Conservation (phyloP, 53 echinoderm and acorn worm genomes). For the Patiria pectinifera region DNA sequence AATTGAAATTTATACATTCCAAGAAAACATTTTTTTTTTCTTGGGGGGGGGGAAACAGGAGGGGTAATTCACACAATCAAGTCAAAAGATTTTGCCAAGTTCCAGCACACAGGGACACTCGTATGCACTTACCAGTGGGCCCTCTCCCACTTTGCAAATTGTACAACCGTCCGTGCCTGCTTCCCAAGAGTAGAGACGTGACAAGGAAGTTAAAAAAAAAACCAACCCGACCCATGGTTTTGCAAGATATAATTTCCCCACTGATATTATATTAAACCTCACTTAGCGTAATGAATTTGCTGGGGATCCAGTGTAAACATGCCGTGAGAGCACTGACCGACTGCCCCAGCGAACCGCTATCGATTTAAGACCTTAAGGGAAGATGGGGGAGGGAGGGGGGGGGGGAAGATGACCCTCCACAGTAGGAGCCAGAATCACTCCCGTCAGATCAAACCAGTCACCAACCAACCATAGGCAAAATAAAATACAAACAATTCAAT, state of each 20-base stretch:
- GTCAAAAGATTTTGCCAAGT: no score
- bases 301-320: slow-evolving; percentile 23
- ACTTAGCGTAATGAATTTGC: slow-evolving; percentile 60
- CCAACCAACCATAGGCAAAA: background rate
- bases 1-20: no score
- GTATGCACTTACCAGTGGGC: no score
- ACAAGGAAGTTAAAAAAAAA: background rate
- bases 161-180: background rate
- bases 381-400: background rate
- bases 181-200: background rate
- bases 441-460: background rate
- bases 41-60: no score
- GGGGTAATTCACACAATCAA: no score
- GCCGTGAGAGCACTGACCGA: slow-evolving; percentile 43
- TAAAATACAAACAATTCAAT: background rate
- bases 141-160: background rate
- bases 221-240: background rate
- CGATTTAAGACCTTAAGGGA: slow-evolving; percentile 31
- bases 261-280: slow-evolving; percentile 44
- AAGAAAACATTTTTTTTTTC: no score
- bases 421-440: background rate
- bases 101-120: no score
- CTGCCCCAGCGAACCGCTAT: slow-evolving; percentile 4
- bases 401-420: background rate
- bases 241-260: background rate